phyloP scores from a whole-genome alignment of 2,888 invertebrate species.

The Nesidiocoris tenuis region DNA sequence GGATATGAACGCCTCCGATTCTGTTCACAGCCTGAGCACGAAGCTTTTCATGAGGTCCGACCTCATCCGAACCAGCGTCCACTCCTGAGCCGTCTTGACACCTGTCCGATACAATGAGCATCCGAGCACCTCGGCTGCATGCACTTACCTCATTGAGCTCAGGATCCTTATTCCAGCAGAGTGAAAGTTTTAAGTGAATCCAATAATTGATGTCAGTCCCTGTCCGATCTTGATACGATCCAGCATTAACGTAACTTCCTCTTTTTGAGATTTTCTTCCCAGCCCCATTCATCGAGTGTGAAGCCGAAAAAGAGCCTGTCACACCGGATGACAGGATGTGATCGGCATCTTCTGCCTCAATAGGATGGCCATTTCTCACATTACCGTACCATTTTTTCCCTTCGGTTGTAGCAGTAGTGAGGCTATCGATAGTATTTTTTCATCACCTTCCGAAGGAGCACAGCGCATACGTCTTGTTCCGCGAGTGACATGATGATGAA shows the following conservation, averaged over 20 bases:
- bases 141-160: constrained; percentile 8
- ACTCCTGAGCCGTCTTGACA: background rate
- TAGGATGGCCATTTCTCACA: constrained; percentile 18
- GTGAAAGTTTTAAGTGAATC: constrained; percentile 31
- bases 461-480: too few relatives aligned
- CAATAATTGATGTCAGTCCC: constrained; percentile 5
- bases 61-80: background rate
- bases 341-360: constrained; percentile 8
- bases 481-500: too few relatives aligned
- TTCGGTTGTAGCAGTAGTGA: background rate
- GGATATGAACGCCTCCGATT: too few relatives aligned
- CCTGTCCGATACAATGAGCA: background rate
- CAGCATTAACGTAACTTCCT: constrained; percentile 17
- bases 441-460: too few relatives aligned
- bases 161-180: constrained; percentile 3
- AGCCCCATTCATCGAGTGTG: background rate
- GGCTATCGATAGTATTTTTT: constrained; percentile 1
- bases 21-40: too few relatives aligned
- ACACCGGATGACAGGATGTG: background rate
- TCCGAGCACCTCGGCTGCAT: constrained; percentile 4
- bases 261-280: background rate
- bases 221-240: background rate
- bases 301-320: background rate
- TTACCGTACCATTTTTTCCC: constrained; percentile 4
- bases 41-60: too few relatives aligned